phyloP scores from a whole-genome alignment of 2,113 vertebrate genomes.

The Chamaea fasciata region DNA sequence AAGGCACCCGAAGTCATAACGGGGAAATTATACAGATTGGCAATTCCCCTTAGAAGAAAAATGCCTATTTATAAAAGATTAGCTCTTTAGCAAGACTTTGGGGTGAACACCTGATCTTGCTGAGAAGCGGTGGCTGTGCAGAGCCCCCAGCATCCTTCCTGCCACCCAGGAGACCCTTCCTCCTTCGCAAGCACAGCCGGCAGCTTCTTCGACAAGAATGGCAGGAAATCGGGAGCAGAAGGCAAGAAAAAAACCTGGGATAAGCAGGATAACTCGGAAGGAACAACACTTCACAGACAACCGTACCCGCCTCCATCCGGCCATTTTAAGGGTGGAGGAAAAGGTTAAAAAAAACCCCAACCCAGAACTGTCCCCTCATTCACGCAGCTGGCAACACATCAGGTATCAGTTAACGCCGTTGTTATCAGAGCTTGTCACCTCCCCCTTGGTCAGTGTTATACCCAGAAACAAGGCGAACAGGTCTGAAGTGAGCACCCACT shows the following conservation, averaged over 20 bases:
- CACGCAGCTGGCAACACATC: neutral
- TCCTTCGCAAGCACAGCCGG: neutral
- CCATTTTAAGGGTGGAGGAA: neutral
- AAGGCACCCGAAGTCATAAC: neutral
- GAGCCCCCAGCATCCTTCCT: conserved; percentile 16
- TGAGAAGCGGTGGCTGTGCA: neutral
- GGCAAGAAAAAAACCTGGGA: neutral
- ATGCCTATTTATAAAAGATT: neutral
- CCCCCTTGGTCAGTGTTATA: accelerated
- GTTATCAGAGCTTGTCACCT: neutral
- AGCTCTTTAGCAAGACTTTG: neutral
- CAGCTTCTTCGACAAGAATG: neutral
- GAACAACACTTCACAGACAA: neutral
- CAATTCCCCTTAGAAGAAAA: neutral
- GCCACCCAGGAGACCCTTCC: neutral
- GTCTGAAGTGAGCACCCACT: neutral
- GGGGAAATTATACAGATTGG: accelerated
- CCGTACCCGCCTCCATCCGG: neutral
- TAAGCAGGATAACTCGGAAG: neutral
- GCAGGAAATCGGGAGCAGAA: conserved; percentile 27
- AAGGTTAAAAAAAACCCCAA: neutral
- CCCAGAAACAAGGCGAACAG: neutral
- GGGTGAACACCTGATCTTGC: neutral
- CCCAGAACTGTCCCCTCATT: neutral
- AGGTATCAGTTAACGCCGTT: neutral